A percentile compares a stretch with the other conserved stretches of the same genome.
Conservation (phyloP, 37 sponge, comb jelly and placozoan genomes). For the Lycopodina hypogea region DNA sequence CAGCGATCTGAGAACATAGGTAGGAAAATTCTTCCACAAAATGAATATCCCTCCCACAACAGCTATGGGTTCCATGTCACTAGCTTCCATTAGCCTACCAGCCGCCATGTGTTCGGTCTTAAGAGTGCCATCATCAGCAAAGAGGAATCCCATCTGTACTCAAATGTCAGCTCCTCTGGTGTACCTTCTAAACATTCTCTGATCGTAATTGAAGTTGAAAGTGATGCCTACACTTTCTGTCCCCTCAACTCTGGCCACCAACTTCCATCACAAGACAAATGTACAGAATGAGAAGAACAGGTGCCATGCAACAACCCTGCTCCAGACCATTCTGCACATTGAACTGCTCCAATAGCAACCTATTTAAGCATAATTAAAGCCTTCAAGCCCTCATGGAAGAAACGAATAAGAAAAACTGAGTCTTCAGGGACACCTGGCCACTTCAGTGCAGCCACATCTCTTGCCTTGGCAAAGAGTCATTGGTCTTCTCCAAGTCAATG, state of each 20-base stretch:
- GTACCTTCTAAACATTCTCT: constrained; percentile 32
- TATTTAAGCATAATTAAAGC: background rate
- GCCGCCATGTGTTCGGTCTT: constrained; percentile 35
- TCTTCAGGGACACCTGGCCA: constrained; percentile 8
- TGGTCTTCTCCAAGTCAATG: constrained; percentile 27
- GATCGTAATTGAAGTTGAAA: constrained; percentile 18
- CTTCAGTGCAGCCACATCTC: background rate
- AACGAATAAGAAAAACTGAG: background rate
- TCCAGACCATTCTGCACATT: background rate
- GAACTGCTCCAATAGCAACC: background rate
- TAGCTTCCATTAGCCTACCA: background rate
- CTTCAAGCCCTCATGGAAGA: background rate
- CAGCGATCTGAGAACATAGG: constrained; percentile 11
- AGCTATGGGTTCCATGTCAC: constrained; percentile 2
- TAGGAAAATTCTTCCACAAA: constrained; percentile 5
- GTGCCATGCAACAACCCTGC: constrained; percentile 13
- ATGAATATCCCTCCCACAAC: constrained; percentile 1
- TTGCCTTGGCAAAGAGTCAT: constrained; percentile 1
- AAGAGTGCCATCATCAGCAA: constrained; percentile 21
- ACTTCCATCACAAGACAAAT: background rate
- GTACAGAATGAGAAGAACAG: constrained; percentile 1
- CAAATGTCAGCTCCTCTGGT: constrained; percentile 15
- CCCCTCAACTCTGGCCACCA: constrained; percentile 18
- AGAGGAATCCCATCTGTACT: background rate
- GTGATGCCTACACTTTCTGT: constrained; percentile 3